A percentile compares a stretch with the other conserved stretches of the same genome.
Conservation (phyloP, 2,113 vertebrate genomes). For the Ornithorhynchus anatinus region DNA sequence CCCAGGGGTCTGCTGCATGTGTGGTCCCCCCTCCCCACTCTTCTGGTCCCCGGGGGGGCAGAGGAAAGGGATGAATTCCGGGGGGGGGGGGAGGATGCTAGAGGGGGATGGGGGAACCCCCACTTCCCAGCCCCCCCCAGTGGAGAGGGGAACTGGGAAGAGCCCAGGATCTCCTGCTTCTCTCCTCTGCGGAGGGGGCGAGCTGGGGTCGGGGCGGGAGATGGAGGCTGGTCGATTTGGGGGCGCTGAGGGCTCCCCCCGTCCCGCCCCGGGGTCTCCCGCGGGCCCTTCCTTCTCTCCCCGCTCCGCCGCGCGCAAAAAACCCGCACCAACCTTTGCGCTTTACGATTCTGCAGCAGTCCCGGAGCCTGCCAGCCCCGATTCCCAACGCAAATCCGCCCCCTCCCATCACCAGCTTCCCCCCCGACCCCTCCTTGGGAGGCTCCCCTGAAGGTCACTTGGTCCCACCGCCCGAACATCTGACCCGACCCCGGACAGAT, state of each 20-base stretch:
- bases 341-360: background rate
- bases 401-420: too few species aligned
- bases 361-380: background rate
- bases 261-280: background rate
- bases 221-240: background rate
- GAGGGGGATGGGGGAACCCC: too few species aligned
- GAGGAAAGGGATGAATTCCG: background rate
- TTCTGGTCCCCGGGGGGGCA: too few species aligned
- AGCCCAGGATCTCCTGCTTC: too few species aligned
- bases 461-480: too few species aligned
- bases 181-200: background rate
- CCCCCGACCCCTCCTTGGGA: too few species aligned
- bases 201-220: background rate
- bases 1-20: too few species aligned
- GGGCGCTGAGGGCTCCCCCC: background rate
- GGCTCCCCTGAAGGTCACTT: too few species aligned
- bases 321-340: background rate
- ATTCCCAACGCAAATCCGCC: background rate
- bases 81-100: background rate
- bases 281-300: background rate
- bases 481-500: too few species aligned
- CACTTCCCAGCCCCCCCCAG: too few species aligned
- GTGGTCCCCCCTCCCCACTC: too few species aligned
- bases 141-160: too few species aligned
- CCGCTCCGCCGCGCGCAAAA: background rate